Evolutionary conservation across 2,797 vertebrate species (phyloP), one percentile per base, ranked within the genome.

Genomic region (Psittacula echo): DNA sequence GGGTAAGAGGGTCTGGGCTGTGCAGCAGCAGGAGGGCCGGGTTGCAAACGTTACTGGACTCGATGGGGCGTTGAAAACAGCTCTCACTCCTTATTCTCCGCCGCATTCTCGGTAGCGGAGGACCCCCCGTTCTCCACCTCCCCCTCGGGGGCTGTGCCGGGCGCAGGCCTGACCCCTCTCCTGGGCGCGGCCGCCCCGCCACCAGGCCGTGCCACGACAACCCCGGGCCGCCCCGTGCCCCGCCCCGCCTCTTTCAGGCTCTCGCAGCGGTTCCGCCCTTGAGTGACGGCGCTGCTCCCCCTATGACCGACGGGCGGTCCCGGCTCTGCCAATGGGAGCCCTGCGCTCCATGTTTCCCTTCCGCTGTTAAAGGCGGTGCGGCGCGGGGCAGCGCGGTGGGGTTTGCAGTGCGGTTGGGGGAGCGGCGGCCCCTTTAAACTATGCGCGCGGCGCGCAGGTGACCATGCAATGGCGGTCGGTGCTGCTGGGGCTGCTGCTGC

Each of bases 401-500:
- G 34, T 24, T 26, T 12, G 58, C 34, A 1, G 58, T 8, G 34
- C 23, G 10, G 34, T 15, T 0, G 10, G 34, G 58, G 34, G 34
- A 39, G 34, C 34, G 34, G 58, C 58, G 58, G 58, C 14, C 34
- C 24, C 58, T 60, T 39, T 37, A 26, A 60, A 60, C 16, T 11
- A 60, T 60, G 58, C 58, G 10, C 75, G 75, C 66, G 62, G 78
- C 71, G 66, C 58, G 75, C 85, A 66, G 85, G 75, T 74, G 85
- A 75, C 66, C 75, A 79, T 87, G 85, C 85, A 67, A 87, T 99
- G 99, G 99, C 98, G 99, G 96, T 99, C 99, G 98, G 94, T 99
- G 97, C 98, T 99, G 96, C 98, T 99, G 96, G 99, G 98, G 96
- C 98, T 99, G 96, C 96, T 99, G 90, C 97, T 99, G 66, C 96